Base-by-base conservation (phyloP, 2,888 invertebrate species). In the Stenodera caucasica region DNA sequence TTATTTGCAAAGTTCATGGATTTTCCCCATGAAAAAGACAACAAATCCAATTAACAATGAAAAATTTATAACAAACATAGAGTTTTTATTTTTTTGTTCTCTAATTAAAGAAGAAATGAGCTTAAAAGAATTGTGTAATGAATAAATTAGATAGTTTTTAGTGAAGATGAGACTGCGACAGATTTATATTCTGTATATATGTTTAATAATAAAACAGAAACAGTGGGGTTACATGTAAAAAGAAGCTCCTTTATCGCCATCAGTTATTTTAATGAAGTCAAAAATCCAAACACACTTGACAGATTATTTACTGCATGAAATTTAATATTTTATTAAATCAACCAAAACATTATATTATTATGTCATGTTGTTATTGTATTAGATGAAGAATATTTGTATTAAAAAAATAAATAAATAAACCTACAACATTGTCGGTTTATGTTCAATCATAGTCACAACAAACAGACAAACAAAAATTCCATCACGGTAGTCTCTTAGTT, bases 251-350 rank as follows among this genome's bases (percentile, higher is more conserved):
- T 53, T 54, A 23, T 37, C 49, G 49, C 26, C 50, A 45, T 51
- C 32, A 59, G 45, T 53, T 61, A 64, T 67, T 67, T 67, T 67
- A 67, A 69, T 67, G 63, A 63, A 60, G 64, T 50, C 58, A 51
- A 60, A 61, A 66, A 67, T 56, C 58, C 67, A 61, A 67, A 67
- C 69, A 67, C 53, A 57, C 60, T 61, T 63, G 67, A 63, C 66
- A 65, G 63, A 56, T 63, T 67, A 67, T 67, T 67, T 67, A 67
- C 62, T 57, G 53, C 62, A 37, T 57, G 69, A 61, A 67, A 69
- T 58, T 60, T 57, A 66, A 69, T 69, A 69, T 64, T 66, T 61
- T 60, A 63, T 62, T 58, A 58, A 60, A 64, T 62, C 60, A 66
- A 45, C 45, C 8, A 15, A 37, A 37, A 37, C 37, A 15, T 37